Base-by-base conservation (phyloP, 2,797 vertebrate species). In the Menidia menidia region DNA sequence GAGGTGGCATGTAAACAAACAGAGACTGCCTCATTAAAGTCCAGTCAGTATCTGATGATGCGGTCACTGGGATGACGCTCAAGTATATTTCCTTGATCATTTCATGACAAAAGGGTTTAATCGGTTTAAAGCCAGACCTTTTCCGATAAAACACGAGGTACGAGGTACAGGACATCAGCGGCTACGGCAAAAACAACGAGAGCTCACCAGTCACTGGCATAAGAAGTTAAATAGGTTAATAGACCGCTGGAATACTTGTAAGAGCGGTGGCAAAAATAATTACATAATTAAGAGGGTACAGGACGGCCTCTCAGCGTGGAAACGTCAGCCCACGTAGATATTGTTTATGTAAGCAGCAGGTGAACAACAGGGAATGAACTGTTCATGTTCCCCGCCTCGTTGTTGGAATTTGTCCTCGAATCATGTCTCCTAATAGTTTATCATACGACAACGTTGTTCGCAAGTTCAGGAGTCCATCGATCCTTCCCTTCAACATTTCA, bases 1-100 rank as follows among this genome's bases (percentile, higher is more conserved):
- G 47, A 33, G 51, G 25, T 11, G 41, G 48, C 15, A 30, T n/a
- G 61, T 58, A 68, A 79, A 78, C 66, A 82, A 73, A 71, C 25
- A 62, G 39, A 63, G 19, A 10, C 35, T 7, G 12, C 25, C 6
- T 65, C 15, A 69, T 77, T 66, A 39, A 56, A 60, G 64, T 66
- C 19, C 48, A 61, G 42, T 42, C 18, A 15, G 15, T 19, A 16
- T 15, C 8, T 71, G 55, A 57, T 59, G 30, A 44, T 43, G 57
- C 41, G 3, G 25, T 42, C 10, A 44, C 54, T 39, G 4, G 4
- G 25, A 12, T 6, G 6, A 48, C 18, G 19, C 9, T 18, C 12
- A 25, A 50, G 12, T 25, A 61, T 25, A 60, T 16, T 31, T 16
- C 30, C n/a, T 60, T 19, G 4, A 18, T 48, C 2, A 18, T 48